A percentile compares a stretch with the other conserved stretches of the same genome.
Conservation (phyloP, 1,140 invertebrate genomes). For the Bombus haemorrhoidalis region DNA sequence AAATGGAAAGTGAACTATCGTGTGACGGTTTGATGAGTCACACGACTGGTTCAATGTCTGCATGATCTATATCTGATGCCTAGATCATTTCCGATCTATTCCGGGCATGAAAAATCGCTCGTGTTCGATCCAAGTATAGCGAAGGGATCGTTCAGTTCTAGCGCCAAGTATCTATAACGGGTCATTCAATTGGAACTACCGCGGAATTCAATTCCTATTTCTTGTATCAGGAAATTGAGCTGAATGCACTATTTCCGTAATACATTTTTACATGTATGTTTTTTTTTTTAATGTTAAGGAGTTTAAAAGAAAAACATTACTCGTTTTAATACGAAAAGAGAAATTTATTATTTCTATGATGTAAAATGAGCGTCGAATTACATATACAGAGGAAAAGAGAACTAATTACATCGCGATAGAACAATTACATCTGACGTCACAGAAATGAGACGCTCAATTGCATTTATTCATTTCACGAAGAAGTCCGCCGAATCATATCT, state of each 20-base stretch:
- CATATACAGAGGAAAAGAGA: constrained; percentile 22
- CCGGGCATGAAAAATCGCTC: neutral
- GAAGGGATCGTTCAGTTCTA: no score
- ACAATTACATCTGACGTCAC: constrained; percentile 13
- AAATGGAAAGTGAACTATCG: constrained; percentile 34
- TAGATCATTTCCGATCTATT: neutral
- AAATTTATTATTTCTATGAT: constrained; percentile 58
- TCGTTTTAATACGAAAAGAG: constrained; percentile 49
- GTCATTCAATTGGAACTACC: neutral
- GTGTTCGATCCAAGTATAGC: neutral
- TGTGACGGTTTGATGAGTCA: constrained; percentile 29
- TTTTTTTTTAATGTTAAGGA: no score
- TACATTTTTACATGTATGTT: no score
- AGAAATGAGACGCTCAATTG: constrained; percentile 1
- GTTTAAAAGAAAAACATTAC: neutral
- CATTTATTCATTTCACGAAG: neutral
- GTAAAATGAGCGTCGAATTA: constrained; percentile 45
- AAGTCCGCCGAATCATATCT: neutral
- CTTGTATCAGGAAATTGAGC: neutral
- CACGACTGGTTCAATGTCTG: constrained; percentile 4
- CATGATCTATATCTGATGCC: neutral
- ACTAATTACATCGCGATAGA: constrained; percentile 3
- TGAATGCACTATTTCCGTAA: neutral
- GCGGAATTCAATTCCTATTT: neutral
- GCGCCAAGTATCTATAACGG: neutral